Evolutionary conservation across 2,113 vertebrate genomes (phyloP).

Genomic region (Canis aureus): DNA sequence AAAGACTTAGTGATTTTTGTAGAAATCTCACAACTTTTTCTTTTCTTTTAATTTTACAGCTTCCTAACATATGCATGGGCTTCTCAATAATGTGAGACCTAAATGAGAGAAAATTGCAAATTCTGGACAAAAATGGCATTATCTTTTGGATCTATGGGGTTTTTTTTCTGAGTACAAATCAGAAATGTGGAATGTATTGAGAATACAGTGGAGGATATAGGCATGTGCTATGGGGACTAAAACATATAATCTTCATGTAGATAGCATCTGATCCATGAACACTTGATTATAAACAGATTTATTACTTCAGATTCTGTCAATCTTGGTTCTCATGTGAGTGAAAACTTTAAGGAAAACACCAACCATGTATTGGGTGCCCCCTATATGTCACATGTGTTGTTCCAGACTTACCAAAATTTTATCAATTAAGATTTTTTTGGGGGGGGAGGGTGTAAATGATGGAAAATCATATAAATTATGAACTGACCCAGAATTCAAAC

Average conservation of each 20-base stretch:
- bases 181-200: background rate
- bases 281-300: background rate
- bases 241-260: background rate
- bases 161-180: background rate
- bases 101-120: conserved; percentile 74
- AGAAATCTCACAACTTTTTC: conserved; percentile 79
- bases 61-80: background rate
- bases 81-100: conserved; percentile 78
- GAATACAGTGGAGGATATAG: background rate
- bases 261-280: background rate
- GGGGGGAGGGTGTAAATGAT: background rate
- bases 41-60: conserved; percentile 71
- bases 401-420: background rate
- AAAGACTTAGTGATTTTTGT: conserved; percentile 79
- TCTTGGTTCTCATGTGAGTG: background rate
- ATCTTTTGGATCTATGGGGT: background rate
- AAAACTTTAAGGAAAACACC: background rate
- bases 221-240: background rate
- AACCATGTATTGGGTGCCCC: background rate
- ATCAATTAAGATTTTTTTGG: background rate
- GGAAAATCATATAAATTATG: background rate
- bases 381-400: background rate
- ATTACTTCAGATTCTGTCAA: background rate
- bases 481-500: background rate
- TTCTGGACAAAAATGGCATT: background rate